A percentile compares a stretch with the other conserved stretches of the same genome.
phyloP scores from a whole-genome alignment of 1,140 invertebrate genomes.

The Parasteatoda tepidariorum region DNA sequence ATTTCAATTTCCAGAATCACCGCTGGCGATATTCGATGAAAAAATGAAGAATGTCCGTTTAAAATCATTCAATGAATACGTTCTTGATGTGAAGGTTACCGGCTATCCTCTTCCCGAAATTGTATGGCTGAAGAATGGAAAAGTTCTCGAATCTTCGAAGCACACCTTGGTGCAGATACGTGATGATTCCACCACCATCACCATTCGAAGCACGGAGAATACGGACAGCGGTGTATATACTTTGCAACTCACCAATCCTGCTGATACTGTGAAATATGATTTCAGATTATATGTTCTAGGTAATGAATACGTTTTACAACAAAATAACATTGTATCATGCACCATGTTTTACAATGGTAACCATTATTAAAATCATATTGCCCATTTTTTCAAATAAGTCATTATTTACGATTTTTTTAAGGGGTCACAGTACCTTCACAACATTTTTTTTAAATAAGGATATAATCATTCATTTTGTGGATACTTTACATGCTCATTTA shows the following conservation, averaged over 20 bases:
- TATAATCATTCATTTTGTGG: too few relatives aligned
- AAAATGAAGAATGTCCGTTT: conserved; percentile 69
- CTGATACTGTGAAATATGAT: conserved; percentile 78
- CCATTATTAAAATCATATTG: too few relatives aligned
- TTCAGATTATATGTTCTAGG: conserved; percentile 83
- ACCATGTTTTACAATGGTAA: too few relatives aligned
- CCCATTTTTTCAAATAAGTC: too few relatives aligned
- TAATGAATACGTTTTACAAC: too few relatives aligned
- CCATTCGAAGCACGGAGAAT: conserved; percentile 74
- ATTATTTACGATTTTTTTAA: too few relatives aligned
- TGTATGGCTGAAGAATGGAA: conserved; percentile 76
- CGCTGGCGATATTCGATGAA: conserved; percentile 75
- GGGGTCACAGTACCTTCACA: too few relatives aligned
- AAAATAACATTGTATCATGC: too few relatives aligned
- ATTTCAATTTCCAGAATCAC: conserved; percentile 71
- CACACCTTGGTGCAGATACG: conserved; percentile 73
- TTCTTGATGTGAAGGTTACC: conserved; percentile 73
- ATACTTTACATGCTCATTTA: too few relatives aligned
- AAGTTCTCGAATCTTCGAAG: conserved; percentile 67
- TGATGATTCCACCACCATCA: conserved; percentile 74
- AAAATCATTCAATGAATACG: conserved; percentile 73
- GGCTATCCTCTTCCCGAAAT: conserved; percentile 78
- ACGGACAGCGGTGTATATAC: conserved; percentile 77
- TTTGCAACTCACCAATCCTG: conserved; percentile 76
- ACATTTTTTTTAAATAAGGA: too few relatives aligned